Evolutionary conservation across 92 coral and sea anemone genomes (phyloP).

Genomic region (Paragorgia papillata): DNA sequence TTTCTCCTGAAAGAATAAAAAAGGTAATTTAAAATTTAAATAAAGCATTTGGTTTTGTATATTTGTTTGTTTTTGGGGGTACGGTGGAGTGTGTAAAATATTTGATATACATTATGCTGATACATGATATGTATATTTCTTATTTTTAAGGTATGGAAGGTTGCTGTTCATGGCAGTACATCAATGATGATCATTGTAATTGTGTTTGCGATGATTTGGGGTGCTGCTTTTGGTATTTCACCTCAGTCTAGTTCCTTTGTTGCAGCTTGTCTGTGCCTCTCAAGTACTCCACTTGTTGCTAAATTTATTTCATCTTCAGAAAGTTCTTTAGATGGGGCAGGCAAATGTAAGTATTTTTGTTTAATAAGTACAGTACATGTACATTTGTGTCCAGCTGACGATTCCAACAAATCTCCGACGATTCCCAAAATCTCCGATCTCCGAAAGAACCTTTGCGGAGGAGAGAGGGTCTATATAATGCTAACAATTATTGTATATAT

Average conservation of each 20-base stretch:
- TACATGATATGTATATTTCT: not conserved
- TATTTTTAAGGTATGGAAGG: conserved; percentile 76
- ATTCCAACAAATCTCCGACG: no score
- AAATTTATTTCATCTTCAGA: conserved; percentile 66
- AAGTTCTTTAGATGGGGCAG: conserved; percentile 6
- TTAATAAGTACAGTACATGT: not conserved
- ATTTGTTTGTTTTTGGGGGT: conserved; percentile 3
- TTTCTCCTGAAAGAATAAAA: conserved; percentile 90
- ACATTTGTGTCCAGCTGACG: no score
- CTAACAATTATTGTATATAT: no score
- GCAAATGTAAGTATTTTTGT: conserved; percentile 16
- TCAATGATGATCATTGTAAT: conserved; percentile 81
- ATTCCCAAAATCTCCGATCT: no score
- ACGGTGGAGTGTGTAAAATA: not conserved
- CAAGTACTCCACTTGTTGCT: conserved; percentile 96
- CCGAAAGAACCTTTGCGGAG: no score
- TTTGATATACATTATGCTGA: no score
- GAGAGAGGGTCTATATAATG: no score
- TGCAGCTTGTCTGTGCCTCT: conserved; percentile 90
- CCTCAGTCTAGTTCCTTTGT: conserved; percentile 93
- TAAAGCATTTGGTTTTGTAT: not conserved
- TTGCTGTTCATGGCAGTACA: conserved; percentile 90
- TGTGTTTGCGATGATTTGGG: conserved; percentile 82
- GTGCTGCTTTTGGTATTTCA: conserved; percentile 76
- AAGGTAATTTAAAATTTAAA: conserved; percentile 60